Conservation (phyloP, 2,888 invertebrate genomes). For the Tridacna crocea region DNA sequence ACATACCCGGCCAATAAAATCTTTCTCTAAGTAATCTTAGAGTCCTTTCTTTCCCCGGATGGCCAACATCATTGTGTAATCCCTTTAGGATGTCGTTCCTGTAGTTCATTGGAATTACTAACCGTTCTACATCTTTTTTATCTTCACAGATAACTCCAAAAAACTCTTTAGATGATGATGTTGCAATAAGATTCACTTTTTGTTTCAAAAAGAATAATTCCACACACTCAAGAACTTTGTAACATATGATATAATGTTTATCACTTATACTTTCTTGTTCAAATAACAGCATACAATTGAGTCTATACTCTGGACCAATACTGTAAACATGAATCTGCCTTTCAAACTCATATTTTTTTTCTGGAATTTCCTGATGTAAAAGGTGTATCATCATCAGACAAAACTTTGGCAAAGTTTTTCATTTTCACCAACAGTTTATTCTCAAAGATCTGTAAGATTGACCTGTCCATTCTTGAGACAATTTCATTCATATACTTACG, state of each 20-base stretch:
- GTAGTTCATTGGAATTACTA: too few species aligned
- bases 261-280: constrained; percentile 7
- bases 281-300: constrained; percentile 26
- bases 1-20: too few species aligned
- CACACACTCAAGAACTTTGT: constrained; percentile 24
- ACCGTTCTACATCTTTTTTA: too few species aligned
- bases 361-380: constrained; percentile 10
- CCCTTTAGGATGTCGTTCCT: too few species aligned
- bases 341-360: constrained; percentile 5
- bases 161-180: not conserved
- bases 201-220: constrained; percentile 14
- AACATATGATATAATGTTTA: constrained; percentile 31
- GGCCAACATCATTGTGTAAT: too few species aligned
- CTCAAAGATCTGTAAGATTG: not conserved
- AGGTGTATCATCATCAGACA: constrained; percentile 8
- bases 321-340: constrained; percentile 21
- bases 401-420: constrained; percentile 3
- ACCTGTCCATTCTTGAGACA: not conserved
- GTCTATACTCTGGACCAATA: constrained; percentile 16
- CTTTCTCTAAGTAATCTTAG: too few species aligned
- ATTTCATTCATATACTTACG: constrained; percentile 24
- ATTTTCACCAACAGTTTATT: constrained; percentile 25
- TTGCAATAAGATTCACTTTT: constrained; percentile 1
- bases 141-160: too few species aligned
- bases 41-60: too few species aligned